Evolutionary conservation across 2,797 vertebrate species (phyloP).

Genomic region (Todus mexicanus): DNA sequence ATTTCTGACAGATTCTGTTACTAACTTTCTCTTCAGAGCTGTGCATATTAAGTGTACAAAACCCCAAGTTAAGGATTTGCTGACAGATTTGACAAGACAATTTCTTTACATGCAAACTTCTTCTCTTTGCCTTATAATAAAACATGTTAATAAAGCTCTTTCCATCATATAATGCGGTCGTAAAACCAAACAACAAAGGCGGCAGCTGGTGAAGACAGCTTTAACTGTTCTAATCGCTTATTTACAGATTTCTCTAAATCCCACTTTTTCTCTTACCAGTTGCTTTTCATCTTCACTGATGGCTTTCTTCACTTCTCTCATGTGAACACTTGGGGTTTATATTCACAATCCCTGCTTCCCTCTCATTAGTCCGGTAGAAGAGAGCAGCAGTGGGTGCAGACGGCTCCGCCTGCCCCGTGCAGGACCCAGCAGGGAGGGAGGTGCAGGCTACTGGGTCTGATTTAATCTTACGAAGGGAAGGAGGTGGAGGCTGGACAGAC

Average conservation of each 20-base stretch:
- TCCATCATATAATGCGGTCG: not conserved
- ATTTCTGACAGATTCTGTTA: constrained; percentile 2
- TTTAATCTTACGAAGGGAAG: constrained; percentile 55
- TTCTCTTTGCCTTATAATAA: not conserved
- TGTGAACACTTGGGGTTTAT: not conserved
- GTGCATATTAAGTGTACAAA: constrained; percentile 5
- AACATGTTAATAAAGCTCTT: not conserved
- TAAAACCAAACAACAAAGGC: not conserved
- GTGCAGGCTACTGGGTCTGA: not conserved
- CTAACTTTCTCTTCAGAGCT: not conserved
- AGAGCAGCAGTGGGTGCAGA: not conserved
- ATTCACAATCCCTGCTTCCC: not conserved
- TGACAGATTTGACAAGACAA: constrained; percentile 1
- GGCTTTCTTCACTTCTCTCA: constrained; percentile 26
- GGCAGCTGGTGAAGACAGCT: not conserved
- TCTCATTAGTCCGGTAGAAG: not conserved
- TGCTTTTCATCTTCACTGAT: constrained; percentile 65
- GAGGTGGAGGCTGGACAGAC: constrained; percentile 60
- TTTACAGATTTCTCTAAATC: constrained; percentile 18
- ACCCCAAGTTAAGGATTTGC: not conserved
- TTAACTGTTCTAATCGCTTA: constrained; percentile 7
- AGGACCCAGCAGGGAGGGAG: constrained; percentile 51
- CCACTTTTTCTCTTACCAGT: constrained; percentile 72
- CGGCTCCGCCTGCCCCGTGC: constrained; percentile 18
- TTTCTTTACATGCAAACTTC: not conserved